phyloP scores from a whole-genome alignment of 2,888 invertebrate genomes.

The Tigriopus californicus region DNA sequence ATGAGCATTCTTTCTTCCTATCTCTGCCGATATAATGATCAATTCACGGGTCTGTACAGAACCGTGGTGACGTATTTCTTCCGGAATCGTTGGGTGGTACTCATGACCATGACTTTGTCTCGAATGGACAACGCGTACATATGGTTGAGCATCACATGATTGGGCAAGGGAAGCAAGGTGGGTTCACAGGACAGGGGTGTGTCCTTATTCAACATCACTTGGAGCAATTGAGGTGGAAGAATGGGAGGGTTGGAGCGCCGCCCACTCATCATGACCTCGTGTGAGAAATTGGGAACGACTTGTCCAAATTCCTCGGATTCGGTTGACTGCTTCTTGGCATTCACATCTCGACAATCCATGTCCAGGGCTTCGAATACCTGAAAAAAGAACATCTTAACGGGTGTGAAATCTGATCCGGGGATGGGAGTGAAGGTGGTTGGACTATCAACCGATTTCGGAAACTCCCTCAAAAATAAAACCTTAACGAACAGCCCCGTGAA shows the following conservation, averaged over 20 bases:
- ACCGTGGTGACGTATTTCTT: conserved; percentile 98
- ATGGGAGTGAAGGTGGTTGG: too few species aligned
- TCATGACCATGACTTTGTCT: conserved; percentile 98
- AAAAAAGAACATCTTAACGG: too few species aligned
- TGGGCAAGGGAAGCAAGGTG: conserved; percentile 90
- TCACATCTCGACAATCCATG: conserved; percentile 52
- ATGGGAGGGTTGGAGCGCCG: conserved; percentile 65
- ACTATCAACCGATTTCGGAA: too few species aligned
- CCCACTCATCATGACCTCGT: not conserved
- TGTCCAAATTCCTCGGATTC: not conserved
- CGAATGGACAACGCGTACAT: conserved; percentile 95
- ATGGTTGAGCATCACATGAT: conserved; percentile 99
- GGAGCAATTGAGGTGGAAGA: conserved; percentile 86
- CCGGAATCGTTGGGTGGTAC: conserved; percentile 93
- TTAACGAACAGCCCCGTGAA: too few species aligned
- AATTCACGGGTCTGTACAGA: conserved; percentile 77
- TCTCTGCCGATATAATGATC: not conserved
- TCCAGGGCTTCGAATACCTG: conserved; percentile 69
- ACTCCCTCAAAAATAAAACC: too few species aligned
- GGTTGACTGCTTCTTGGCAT: not conserved
- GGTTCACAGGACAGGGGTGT: conserved; percentile 94
- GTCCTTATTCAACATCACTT: conserved; percentile 96
- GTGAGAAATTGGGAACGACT: not conserved
- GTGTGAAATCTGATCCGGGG: too few species aligned
- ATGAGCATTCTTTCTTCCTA: not conserved